Evolutionary conservation across 2,888 invertebrate genomes (phyloP), one percentile per base, ranked within the genome.

Genomic region (Ctena decussata): DNA sequence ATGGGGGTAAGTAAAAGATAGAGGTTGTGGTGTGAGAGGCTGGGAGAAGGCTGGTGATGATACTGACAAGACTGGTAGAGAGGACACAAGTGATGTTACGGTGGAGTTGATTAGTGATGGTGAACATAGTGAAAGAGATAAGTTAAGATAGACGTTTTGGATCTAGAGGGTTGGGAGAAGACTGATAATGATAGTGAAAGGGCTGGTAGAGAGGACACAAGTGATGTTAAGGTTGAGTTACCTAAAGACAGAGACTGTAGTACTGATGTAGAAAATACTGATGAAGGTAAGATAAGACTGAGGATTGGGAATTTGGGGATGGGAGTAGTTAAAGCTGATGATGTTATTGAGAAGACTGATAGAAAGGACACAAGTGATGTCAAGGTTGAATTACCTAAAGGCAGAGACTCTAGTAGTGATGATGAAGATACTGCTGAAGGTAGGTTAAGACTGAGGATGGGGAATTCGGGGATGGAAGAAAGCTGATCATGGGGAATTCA

Each of bases 81-180:
- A 80, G 11, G 69, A 85, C n/a, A 53, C 80, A 24, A 75, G 70
- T 2, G 70, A n/a, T 15, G 76, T 75, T 2, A n/a, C 53, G 18
- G 65, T 72, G 27, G 39, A 35, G 6, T n/a, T 65, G 44, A 41
- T 71, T 21, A 71, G 72, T 57, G 84, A 85, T 41, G 83, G 78
- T n/a, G 80, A 86, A 21, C 89, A 89, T 77, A 88, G 88, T 71
- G 84, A 85, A 5, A 85, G 82, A 75, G 89, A 86, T n/a, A n/a
- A n/a, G n/a, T n/a, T n/a, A n/a, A n/a, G n/a, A n/a, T n/a, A n/a
- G n/a, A n/a, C n/a, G n/a, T n/a, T n/a, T n/a, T n/a, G 0, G 60
- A 18, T 74, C 30, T 44, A 18, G 46, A 80, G 78, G 49, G 72
- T 46, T 32, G 27, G 30, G 88, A 86, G 30, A 85, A 85, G 39